Evolutionary conservation across 1,140 invertebrate genomes (phyloP), one percentile per base, ranked within the genome.

Genomic region (Drusus annulatus): DNA sequence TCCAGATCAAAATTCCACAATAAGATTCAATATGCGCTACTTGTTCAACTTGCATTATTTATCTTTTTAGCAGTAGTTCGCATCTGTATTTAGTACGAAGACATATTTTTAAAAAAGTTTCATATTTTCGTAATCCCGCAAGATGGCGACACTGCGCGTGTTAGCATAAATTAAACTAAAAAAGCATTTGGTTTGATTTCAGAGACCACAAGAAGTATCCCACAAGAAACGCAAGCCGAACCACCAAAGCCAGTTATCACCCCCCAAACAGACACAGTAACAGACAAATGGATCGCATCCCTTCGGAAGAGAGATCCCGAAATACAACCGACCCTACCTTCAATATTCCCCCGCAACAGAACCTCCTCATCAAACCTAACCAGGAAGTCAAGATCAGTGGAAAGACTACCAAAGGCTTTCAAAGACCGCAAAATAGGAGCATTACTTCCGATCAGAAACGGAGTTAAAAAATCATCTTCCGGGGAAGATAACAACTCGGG

Each of bases 271-370:
- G 88, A 89, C 69, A 88, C 87, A 0, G 89, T 88, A 0, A 90
- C 89, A 75, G 91, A 92, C 65, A 90, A 90, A 84, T 92, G 92
- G 91, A 91, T 90, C 10, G 90, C 90, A 0, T 93, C 93, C 19
- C 84, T 94, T 16, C 85, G 93, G 2, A 90, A 90, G 80, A 86
- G 93, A 56, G 92, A 94, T 87, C 92, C 93, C 0, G 92, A 93
- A 78, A 87, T 94, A 5, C 93, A 93, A 84, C 92, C 93, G 0
- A 91, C 91, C 7, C 84, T 94, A 68, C 93, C 93, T 16, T 91
- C 92, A 6, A 93, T 93, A 68, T 85, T 89, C 45, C 80, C 87
- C 1, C 83, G 88, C 81, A 89, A 88, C 79, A 84, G 85, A 62
- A 88, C 88, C 0, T 87, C 86, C 6, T 85, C 85, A 7, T 85